Base-by-base conservation (phyloP, 2,888 invertebrate genomes). In the Netelia virgata region DNA sequence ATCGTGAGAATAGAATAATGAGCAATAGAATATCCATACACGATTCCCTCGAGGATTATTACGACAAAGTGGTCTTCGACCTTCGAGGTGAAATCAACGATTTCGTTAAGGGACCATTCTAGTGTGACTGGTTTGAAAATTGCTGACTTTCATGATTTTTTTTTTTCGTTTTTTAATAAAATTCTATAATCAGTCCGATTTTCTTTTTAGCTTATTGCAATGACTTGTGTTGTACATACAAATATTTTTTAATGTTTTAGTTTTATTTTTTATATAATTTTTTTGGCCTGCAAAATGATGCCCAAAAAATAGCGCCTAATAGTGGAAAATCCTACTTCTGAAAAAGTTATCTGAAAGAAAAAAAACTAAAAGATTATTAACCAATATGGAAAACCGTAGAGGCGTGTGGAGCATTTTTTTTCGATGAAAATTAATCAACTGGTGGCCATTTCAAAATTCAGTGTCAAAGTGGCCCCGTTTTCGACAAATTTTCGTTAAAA, bases 51-150 rank as follows among this genome's bases (percentile, higher is more conserved):
- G 95, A 95, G 83, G 92, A 94, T 86, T 95, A 95, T 91, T 95
- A 95, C 91, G 95, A 96, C 90, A 95, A 95, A 93, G 94, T 95
- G 81, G 95, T 95, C 83, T 88, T 93, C 85, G 95, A 95, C 91
- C 94, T 95, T 18, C 93, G 95, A 95, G 95, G 95, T 95, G 94
- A 90, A 80, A 59, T 66, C 50, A 14, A 20, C 5, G 41, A 53
- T 57, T 18, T 6, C 28, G 5, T 28, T 28, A 28, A 28, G 28
- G 28, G 6, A 28, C 5, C 6, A 28, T 57, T 36, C 20, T 6
- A 66, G 8, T 11, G 41, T 57, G 1, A 23, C 23, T 68, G 55
- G 36, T 11, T 11, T 11, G 20, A 28, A 61, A 61, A 61, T 11
- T 61, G 6, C 1, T 10, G 23, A 28, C n/a, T n/a, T 55, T 36